phyloP scores from a whole-genome alignment of 2,113 vertebrate species.

The Psephotus haematonotus region DNA sequence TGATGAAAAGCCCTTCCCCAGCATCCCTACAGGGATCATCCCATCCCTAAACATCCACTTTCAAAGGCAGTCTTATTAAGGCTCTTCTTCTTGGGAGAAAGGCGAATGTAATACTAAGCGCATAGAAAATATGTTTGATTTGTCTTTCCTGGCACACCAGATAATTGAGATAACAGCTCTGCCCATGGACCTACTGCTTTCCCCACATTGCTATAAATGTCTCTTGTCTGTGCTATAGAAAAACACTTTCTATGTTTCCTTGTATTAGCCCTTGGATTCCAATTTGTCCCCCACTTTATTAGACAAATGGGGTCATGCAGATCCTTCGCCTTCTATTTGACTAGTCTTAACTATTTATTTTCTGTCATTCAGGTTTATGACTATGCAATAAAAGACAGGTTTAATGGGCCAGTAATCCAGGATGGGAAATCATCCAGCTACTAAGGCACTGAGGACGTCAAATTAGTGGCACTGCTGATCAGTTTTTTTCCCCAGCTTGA shows the following conservation, averaged over 20 bases:
- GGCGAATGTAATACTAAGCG: background rate
- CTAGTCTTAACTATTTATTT: slow-evolving; percentile 67
- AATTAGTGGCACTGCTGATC: slow-evolving; percentile 16
- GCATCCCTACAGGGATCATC: no score
- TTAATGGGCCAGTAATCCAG: slow-evolving; percentile 54
- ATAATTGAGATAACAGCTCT: background rate
- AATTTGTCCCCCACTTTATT: background rate
- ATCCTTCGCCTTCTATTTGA: slow-evolving; percentile 24
- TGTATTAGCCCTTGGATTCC: background rate
- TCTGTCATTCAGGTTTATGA: slow-evolving; percentile 62
- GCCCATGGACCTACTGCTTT: background rate
- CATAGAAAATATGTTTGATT: background rate
- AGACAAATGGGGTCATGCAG: background rate
- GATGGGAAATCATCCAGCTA: slow-evolving; percentile 50
- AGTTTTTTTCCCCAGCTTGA: background rate
- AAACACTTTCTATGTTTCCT: background rate
- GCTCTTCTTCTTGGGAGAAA: background rate
- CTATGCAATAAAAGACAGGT: slow-evolving; percentile 43
- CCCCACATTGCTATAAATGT: background rate
- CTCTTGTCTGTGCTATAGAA: background rate
- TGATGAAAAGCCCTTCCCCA: no score
- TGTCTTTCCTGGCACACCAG: background rate
- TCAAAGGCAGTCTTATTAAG: background rate
- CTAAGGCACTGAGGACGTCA: slow-evolving; percentile 21
- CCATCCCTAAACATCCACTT: background rate